Base-by-base conservation (phyloP, 2,797 vertebrate species). In the Alfaro cultratus region DNA sequence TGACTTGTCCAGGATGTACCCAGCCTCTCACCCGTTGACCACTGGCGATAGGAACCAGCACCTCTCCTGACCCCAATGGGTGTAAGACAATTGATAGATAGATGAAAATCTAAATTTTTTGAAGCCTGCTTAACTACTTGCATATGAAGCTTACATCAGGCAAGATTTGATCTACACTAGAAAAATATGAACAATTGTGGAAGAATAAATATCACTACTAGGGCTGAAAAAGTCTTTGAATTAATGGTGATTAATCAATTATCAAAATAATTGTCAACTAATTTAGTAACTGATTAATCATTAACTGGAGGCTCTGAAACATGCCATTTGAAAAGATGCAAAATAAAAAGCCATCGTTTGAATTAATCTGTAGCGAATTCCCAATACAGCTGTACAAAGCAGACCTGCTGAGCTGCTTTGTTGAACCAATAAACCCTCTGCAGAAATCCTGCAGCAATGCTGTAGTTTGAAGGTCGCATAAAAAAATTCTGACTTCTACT, bases 381-480 rank as follows among this genome's bases (percentile, higher is more conserved):
- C 47, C 45, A 45, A 68, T 26, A 74, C 62, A 77, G 83, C 77
- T 74, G 80, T 11, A 36, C 0, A 0, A 62, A 60, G 8, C 18
- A 7, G 62, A 41, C 62, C 75, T 34, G 72, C 77, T 23, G 55
- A 74, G 77, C 49, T 29, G 75, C 79, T 79, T 46, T 5, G 84
- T 74, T 67, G 60, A 84, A n/a, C n/a, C 57, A 78, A 81, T 73
- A 79, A 81, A 81, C 12, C 31, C 23, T 2, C 68, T 4, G 73
- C 31, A 57, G 11, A 71, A 76, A 43, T 49, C 49, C 76, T 47
- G 21, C 39, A 49, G 23, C 68, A 0, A 26, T n/a, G 46, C 8
- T 80, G 46, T 73, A 49, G 36, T 74, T 80, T 85, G 49, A n/a
- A 70, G 75, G 79, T 64, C 68, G 71, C 46, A 77, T 80, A 78